Evolutionary conservation across 1,140 invertebrate genomes (phyloP).

Genomic region (Colletes latitarsis): DNA sequence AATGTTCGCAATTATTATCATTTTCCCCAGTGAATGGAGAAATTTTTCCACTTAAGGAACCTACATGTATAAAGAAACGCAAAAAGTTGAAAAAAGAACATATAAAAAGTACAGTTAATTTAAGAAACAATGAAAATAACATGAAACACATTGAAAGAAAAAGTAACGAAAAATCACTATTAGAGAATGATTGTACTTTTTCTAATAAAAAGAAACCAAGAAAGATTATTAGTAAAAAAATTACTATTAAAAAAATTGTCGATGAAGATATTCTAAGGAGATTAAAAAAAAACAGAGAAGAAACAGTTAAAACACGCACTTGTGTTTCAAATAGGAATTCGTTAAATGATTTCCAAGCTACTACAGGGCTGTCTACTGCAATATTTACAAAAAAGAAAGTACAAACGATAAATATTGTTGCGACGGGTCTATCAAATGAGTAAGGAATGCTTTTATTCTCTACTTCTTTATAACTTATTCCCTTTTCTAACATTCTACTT

Average conservation of each 20-base stretch:
- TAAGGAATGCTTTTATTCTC: conserved; percentile 46
- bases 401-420: conserved; percentile 68
- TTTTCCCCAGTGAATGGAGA: conserved; percentile 61
- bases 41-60: neutral
- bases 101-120: conserved; percentile 33
- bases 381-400: conserved; percentile 41
- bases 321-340: conserved; percentile 52
- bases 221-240: conserved; percentile 74
- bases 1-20: conserved; percentile 67
- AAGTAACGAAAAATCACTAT: neutral
- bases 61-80: conserved; percentile 4
- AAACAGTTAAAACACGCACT: neutral
- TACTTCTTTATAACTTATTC: conserved; percentile 10
- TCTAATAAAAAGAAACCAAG: conserved; percentile 31
- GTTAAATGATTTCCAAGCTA: conserved; percentile 63
- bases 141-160: conserved; percentile 1
- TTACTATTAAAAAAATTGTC: conserved; percentile 68
- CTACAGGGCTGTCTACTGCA: conserved; percentile 35
- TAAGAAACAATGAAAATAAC: neutral
- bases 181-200: conserved; percentile 15
- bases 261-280: conserved; percentile 57
- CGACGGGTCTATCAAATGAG: conserved; percentile 72
- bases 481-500: neutral
- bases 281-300: conserved; percentile 42
- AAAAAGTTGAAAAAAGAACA: conserved; percentile 25